Evolutionary conservation across 2,888 invertebrate genomes (phyloP), one percentile per base, ranked within the genome.

Genomic region (Elmis aenea): DNA sequence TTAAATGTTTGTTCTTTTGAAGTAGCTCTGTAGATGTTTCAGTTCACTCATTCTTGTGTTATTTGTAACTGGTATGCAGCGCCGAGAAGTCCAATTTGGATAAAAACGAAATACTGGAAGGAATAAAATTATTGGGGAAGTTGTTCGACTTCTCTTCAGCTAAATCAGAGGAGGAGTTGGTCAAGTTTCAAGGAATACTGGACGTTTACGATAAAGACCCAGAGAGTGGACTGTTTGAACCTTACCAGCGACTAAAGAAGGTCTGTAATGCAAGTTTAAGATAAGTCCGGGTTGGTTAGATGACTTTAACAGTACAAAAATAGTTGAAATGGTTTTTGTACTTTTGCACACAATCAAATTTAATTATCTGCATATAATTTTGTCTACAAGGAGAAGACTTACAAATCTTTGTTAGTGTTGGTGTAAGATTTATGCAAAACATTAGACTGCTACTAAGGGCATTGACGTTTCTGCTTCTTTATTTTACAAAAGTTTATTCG

Each of bases 161-260:
- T 16, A 52, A 56, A n/a, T 53, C 50, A 3, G 44, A 46, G 4
- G 57, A 62, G n/a, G 54, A 54, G 2, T 48, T 61, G 5, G 53
- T 66, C 2, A 18, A 60, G 27, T 61, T 73, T 13, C 73, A 75
- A 44, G 33, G 55, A 1, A 66, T 64, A 27, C 51, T 75, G 25
- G 71, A 73, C 1, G 54, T 67, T 5, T 72, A 73, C 45, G 62
- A 71, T 24, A 64, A 48, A 14, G 65, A 68, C 26, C 61, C 63
- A 15, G 32, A 37, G 10, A 21, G 10, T 18, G 46, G 46, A 8
- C 32, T 12, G 13, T 48, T 40, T 10, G 33, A 42, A 10, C 38
- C 42, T 2, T 13, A 44, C 9, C 18, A 30, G 3, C 29, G 25
- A 3, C 16, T 51, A 5, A 33, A 46, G 27, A 21, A 33, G 38